Evolutionary conservation across 2,113 vertebrate species (phyloP).

Genomic region (Peromyscus leucopus): DNA sequence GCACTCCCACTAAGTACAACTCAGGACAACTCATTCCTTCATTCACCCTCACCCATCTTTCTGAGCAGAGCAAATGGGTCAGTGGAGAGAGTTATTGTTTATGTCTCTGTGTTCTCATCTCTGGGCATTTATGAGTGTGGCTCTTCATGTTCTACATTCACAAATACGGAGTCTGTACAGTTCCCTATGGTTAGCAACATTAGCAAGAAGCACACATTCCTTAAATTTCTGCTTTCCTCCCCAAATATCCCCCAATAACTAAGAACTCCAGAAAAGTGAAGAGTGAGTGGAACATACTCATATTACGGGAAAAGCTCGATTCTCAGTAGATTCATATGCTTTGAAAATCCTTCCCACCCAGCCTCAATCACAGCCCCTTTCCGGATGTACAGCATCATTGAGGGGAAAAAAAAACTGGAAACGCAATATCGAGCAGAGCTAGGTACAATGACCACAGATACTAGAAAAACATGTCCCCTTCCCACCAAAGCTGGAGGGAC

Average conservation of each 20-base stretch:
- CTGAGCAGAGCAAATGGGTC: not conserved
- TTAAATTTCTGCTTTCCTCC: not conserved
- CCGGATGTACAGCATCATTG: not conserved
- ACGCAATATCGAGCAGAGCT: not conserved
- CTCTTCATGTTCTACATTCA: not conserved
- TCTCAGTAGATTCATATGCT: not conserved
- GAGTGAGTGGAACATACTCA: not conserved
- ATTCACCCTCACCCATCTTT: not conserved
- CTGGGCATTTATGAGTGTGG: not conserved
- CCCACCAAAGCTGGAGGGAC: not conserved
- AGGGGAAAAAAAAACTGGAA: not conserved
- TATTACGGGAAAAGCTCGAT: not conserved
- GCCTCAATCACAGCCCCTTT: not conserved
- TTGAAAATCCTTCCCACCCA: constrained; percentile 14
- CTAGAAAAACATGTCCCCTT: not conserved
- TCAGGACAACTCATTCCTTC: not conserved
- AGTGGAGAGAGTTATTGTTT: not conserved
- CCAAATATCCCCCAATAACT: not conserved
- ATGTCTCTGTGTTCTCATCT: not conserved
- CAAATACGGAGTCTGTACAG: not conserved
- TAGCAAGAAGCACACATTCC: constrained; percentile 20
- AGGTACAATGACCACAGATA: not conserved
- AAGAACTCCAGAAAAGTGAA: constrained; percentile 7
- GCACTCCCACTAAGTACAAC: not conserved
- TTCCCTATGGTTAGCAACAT: not conserved